These are phyloP conservation scores for Pan paniscus DNA, from an alignment of 2,113 vertebrate species.

Conservation along the genomic window DNA sequence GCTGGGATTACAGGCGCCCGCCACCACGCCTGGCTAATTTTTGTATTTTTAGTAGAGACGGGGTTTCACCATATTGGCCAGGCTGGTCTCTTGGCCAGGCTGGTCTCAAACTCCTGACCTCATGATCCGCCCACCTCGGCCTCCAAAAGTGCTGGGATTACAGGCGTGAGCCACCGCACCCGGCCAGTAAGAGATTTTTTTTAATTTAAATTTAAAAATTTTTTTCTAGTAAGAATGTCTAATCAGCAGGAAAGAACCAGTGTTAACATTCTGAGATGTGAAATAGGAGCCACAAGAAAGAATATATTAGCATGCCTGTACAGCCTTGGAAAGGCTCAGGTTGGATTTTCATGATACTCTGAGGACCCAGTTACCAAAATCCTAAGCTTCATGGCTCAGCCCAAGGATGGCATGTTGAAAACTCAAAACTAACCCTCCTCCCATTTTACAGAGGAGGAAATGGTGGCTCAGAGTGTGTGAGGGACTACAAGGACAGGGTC, in stretches of 20 bases:
- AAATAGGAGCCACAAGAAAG: background rate
- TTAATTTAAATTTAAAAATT: fast-evolving
- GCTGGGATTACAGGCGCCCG: too few relatives aligned
- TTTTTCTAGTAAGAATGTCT: background rate
- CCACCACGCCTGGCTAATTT: too few relatives aligned
- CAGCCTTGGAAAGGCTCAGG: too few relatives aligned
- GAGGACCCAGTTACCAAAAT: background rate
- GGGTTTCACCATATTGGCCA: too few relatives aligned
- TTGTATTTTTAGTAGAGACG: too few relatives aligned
- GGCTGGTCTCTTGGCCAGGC: too few relatives aligned
- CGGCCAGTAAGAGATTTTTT: background rate
- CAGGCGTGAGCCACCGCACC: too few relatives aligned
- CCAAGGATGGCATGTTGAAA: background rate
- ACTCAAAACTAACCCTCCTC: background rate
- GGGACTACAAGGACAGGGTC: background rate
- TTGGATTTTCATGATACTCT: background rate
- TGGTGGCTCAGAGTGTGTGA: background rate
- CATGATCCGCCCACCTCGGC: too few relatives aligned
- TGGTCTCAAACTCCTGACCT: too few relatives aligned
- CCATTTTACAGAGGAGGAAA: background rate
- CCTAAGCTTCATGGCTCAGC: background rate
- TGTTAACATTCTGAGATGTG: background rate
- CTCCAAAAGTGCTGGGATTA: too few relatives aligned
- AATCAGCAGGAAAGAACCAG: background rate
- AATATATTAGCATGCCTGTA: background rate